Conservation (phyloP, 2,113 vertebrate species). For the Dicaeum eximium region DNA sequence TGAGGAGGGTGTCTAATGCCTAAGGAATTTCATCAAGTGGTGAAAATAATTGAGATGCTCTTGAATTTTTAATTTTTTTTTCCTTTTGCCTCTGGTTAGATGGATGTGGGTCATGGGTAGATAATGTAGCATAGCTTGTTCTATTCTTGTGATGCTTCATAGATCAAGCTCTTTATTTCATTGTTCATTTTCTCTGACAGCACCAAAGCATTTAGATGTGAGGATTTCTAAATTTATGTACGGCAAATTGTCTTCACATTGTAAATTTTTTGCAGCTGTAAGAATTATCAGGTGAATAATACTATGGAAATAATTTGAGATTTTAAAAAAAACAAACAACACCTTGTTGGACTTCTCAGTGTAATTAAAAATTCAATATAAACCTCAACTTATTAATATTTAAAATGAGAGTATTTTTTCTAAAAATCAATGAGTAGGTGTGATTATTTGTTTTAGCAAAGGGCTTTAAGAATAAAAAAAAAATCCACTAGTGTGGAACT, state of each 20-base stretch:
- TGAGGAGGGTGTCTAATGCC: neutral
- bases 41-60: conserved; percentile 11
- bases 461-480: neutral
- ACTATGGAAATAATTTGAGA: neutral
- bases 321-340: neutral
- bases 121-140: neutral
- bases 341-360: neutral
- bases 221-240: neutral
- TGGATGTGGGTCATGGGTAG: neutral
- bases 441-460: neutral
- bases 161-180: neutral
- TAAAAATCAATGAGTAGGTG: neutral
- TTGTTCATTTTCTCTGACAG: neutral
- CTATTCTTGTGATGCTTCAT: neutral
- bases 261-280: neutral
- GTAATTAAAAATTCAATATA: neutral
- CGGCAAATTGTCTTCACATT: neutral
- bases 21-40: neutral
- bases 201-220: neutral
- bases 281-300: neutral
- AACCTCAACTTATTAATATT: neutral
- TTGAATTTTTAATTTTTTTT: neutral
- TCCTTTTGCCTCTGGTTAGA: neutral
- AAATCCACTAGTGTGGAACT: neutral
- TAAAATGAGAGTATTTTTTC: neutral